These are phyloP conservation scores for Aspidiotus rigidus DNA, from an alignment of 2,888 invertebrate genomes.

Conservation along the genomic window DNA sequence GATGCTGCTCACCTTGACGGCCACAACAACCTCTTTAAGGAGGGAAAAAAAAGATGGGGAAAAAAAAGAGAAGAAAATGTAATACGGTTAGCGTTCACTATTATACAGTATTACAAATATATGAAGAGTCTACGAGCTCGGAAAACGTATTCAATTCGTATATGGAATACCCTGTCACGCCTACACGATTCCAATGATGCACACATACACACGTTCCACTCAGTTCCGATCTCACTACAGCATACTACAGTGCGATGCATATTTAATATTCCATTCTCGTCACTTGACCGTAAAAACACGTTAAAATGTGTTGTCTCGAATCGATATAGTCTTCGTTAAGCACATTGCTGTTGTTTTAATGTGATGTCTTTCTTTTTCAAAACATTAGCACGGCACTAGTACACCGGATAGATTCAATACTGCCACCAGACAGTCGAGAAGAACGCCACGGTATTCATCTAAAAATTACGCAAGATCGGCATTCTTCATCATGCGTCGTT, in stretches of 20 bases:
- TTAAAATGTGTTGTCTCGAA: too few species aligned
- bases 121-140: not conserved
- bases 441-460: too few species aligned
- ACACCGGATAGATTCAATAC: too few species aligned
- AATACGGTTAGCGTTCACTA: conserved; percentile 16
- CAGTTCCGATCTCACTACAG: too few species aligned
- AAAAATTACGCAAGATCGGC: too few species aligned
- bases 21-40: conserved; percentile 19
- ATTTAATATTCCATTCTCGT: not conserved
- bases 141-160: not conserved
- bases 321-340: too few species aligned
- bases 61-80: conserved; percentile 9
- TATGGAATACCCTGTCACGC: not conserved
- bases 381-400: too few species aligned
- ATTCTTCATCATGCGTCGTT: too few species aligned
- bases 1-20: conserved; percentile 33
- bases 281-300: not conserved
- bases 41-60: conserved; percentile 13
- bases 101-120: not conserved
- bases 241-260: not conserved
- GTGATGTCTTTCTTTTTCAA: too few species aligned
- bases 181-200: not conserved
- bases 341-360: too few species aligned
- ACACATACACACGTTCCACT: not conserved
- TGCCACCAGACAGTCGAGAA: too few species aligned